phyloP scores from a whole-genome alignment of 2,888 invertebrate genomes.

The Nipponacmea schrenckii region DNA sequence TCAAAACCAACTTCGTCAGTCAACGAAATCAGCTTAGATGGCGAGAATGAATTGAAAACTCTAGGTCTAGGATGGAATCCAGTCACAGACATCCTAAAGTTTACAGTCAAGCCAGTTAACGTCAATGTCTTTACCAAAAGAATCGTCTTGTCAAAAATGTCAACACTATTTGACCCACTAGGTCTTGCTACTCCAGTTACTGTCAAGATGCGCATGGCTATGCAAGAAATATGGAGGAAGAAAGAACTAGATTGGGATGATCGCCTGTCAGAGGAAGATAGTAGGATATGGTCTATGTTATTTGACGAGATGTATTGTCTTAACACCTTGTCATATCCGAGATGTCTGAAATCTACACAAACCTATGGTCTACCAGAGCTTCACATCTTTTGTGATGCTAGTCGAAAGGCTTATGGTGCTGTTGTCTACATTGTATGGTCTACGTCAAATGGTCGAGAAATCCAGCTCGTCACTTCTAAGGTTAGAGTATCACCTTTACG shows the following conservation, averaged over 20 bases:
- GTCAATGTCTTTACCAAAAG: background rate
- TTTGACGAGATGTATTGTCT: slow-evolving; percentile 7
- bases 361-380: slow-evolving; percentile 4
- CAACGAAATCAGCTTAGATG: background rate
- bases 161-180: slow-evolving; percentile 12
- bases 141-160: slow-evolving; percentile 4
- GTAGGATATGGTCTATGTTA: slow-evolving; percentile 6
- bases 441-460: background rate
- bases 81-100: background rate
- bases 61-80: slow-evolving; percentile 11
- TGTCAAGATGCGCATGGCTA: slow-evolving; percentile 11
- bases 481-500: slow-evolving; percentile 14
- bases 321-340: background rate
- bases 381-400: slow-evolving; percentile 12
- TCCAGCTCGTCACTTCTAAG: slow-evolving; percentile 11
- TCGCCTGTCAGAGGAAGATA: background rate
- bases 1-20: background rate
- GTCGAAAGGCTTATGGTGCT: slow-evolving; percentile 3
- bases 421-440: background rate
- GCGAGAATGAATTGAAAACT: slow-evolving; percentile 1
- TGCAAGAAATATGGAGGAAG: slow-evolving; percentile 13
- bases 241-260: slow-evolving; percentile 17
- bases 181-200: slow-evolving; percentile 1
- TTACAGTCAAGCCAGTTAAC: background rate
- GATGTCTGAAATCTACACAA: slow-evolving; percentile 11